Evolutionary conservation across 2,888 invertebrate species (phyloP).

Genomic region (Pyrocoelia pectoralis): DNA sequence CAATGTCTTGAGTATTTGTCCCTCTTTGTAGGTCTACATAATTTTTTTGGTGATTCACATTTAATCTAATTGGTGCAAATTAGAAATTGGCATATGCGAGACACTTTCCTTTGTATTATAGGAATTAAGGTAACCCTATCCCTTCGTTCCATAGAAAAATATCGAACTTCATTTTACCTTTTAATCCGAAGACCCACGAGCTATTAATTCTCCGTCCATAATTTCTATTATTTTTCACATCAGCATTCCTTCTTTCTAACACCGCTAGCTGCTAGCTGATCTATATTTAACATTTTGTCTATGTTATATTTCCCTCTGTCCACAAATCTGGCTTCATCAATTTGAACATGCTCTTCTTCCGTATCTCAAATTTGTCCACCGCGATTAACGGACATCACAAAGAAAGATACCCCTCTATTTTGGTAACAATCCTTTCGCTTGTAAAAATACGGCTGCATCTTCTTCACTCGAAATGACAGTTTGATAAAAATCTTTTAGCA

Average conservation of each 20-base stretch:
- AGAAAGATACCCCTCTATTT: neutral
- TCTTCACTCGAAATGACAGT: no score
- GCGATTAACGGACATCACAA: neutral
- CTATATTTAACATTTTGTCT: slow-evolving; percentile 4
- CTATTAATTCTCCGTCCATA: slow-evolving; percentile 10
- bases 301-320: slow-evolving; percentile 15
- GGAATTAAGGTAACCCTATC: neutral
- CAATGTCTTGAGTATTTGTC: neutral
- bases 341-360: slow-evolving; percentile 12
- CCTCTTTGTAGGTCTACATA: neutral
- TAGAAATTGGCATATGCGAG: no score
- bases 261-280: slow-evolving; percentile 1
- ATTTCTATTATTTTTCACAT: slow-evolving; percentile 7
- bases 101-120: slow-evolving; percentile 14
- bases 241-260: slow-evolving; percentile 9
- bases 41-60: neutral
- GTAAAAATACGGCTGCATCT: no score
- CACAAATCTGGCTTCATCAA: slow-evolving; percentile 20
- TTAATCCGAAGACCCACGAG: slow-evolving; percentile 8
- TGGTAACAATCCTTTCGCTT: no score
- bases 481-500: no score
- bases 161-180: neutral
- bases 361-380: slow-evolving; percentile 8
- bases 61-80: no score
- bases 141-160: neutral